Percentiles rank a stretch among this genome's conserved stretches.
Evolutionary conservation across 2,797 vertebrate species (phyloP).

Genomic region (Eurystomus glaucurus): DNA sequence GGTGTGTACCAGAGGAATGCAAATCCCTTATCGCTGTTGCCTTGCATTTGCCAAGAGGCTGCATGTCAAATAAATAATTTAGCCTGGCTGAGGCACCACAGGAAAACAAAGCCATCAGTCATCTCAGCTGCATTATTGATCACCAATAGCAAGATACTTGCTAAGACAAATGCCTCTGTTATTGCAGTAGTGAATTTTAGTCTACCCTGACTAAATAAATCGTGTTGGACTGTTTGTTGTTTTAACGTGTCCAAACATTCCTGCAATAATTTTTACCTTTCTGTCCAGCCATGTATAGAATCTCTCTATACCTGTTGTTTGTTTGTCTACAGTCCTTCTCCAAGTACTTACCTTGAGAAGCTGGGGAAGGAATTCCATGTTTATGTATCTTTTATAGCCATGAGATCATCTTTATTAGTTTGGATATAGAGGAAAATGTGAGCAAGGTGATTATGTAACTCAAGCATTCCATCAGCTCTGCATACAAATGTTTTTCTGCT

Average conservation of each 20-base stretch:
- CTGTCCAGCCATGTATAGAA: not conserved
- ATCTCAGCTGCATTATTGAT: conserved; percentile 87
- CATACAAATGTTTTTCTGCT: not conserved
- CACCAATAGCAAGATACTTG: conserved; percentile 87
- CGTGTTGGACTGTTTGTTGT: conserved; percentile 75
- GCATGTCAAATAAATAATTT: conserved; percentile 85
- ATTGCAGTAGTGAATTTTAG: conserved; percentile 80
- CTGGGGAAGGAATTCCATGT: not conserved
- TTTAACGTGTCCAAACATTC: conserved; percentile 75
- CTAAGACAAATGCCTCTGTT: conserved; percentile 87
- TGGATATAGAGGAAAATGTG: not conserved
- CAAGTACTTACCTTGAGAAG: not conserved
- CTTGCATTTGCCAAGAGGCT: conserved; percentile 78
- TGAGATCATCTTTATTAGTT: conserved; percentile 7
- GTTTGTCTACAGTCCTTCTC: not conserved
- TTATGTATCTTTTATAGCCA: not conserved
- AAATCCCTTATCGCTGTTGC: conserved; percentile 73
- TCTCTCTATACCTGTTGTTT: not conserved
- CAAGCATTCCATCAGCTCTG: not conserved
- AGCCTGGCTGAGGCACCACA: conserved; percentile 71
- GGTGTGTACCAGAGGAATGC: conserved; percentile 47
- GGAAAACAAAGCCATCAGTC: conserved; percentile 87
- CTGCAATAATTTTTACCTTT: conserved; percentile 68
- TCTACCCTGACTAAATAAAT: conserved; percentile 82
- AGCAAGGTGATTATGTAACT: not conserved